Conservation (phyloP, 2,113 vertebrate species). For the Condylura cristata region DNA sequence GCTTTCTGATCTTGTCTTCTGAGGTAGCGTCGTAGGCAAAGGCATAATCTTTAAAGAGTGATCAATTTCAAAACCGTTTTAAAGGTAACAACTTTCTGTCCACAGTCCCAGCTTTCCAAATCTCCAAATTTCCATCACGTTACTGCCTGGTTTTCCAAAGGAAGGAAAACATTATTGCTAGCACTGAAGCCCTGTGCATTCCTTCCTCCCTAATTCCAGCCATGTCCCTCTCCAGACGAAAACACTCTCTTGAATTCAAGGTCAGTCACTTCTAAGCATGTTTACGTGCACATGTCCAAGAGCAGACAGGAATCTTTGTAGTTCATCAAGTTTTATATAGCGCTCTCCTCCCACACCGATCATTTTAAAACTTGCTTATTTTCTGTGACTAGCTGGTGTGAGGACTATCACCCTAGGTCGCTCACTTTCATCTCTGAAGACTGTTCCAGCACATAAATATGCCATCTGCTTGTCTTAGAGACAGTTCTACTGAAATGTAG, state of each 20-base stretch:
- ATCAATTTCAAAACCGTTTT: background rate
- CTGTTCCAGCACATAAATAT: background rate
- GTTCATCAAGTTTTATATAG: background rate
- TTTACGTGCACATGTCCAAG: background rate
- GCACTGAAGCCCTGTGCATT: background rate
- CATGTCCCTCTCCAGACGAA: background rate
- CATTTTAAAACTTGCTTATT: background rate
- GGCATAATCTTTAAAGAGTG: background rate
- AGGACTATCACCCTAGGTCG: background rate
- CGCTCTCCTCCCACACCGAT: background rate
- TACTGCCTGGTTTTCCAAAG: slow-evolving; percentile 25
- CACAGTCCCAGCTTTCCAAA: background rate
- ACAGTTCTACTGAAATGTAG: background rate
- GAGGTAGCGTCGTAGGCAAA: background rate
- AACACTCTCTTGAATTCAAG: background rate
- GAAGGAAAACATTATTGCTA: background rate
- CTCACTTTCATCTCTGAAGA: slow-evolving; percentile 13
- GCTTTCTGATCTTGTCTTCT: background rate
- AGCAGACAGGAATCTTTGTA: background rate
- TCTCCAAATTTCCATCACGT: background rate
- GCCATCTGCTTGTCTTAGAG: background rate
- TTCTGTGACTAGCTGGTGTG: background rate
- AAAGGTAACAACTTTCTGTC: background rate
- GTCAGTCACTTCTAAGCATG: background rate
- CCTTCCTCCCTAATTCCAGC: background rate